Base-by-base conservation (phyloP, 2,888 invertebrate genomes). In the Resseliella maxima region DNA sequence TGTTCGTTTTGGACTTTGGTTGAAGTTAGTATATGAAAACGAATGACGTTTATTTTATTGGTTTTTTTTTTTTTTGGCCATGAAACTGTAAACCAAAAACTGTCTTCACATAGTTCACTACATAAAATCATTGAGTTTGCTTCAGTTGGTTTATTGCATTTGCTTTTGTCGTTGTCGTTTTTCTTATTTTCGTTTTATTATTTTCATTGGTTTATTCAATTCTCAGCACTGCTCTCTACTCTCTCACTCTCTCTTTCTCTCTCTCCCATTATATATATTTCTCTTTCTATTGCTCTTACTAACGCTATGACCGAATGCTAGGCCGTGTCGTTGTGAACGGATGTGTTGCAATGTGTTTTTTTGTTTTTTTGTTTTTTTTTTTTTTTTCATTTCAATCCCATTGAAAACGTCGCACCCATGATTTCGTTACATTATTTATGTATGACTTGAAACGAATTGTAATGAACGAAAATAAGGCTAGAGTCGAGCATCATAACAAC, bases 401-500 rank as follows among this genome's bases (percentile, higher is more conserved):
- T 64, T 64, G 64, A 64, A 64, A 64, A 50, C 18, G 46, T 50
- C 46, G 46, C 46, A 50, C 46, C 46, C 46, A 50, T 50, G 46
- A 50, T 50, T 50, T 50, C 18, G 46, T 50, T 50, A 50, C 46
- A 50, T 50, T 50, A 50, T 50, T 50, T 50, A 50, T 50, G 46
- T 50, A 50, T 50, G 46, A 50, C 46, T 50, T 50, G 64, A 27
- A 64, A 27, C 15, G 64, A 64, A 64, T 64, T 27, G 64, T 50
- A 50, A 64, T 64, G 64, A 64, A 64, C 64, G 31, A 24, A 64
- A 64, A 64, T 64, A 64, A 64, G 64, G 64, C 64, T 24, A 64
- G 5, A 64, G 64, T 64, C 64, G 15, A 64, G 27, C 64, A 27
- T 64, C 64, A 64, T 64, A 64, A 64, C 64, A 50, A 50, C 46